Evolutionary conservation across 2,797 vertebrate genomes (phyloP), one percentile per base, ranked within the genome.

Genomic region (Anguilla anguilla): DNA sequence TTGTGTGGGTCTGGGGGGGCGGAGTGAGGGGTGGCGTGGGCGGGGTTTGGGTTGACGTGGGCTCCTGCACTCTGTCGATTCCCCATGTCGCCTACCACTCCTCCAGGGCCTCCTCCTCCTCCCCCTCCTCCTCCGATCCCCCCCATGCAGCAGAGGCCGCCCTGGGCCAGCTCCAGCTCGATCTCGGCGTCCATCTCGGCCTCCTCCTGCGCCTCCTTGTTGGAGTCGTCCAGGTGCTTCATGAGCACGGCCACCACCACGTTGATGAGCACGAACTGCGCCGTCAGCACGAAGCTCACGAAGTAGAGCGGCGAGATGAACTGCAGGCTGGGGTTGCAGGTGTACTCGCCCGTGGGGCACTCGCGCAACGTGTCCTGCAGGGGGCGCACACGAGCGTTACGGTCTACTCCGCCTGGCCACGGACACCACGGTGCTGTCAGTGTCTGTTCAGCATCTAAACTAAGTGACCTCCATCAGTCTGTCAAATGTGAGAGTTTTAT

Each of bases 201-300:
- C 74, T 99, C 98, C 95, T 99, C 98, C 95, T 97, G 97, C 25
- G 98, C 98, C 95, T 99, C 98, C 94, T 99, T 99, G 96, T 99
- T 99, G 95, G 98, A 99, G 95, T 99, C 98, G 0, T 99, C 98
- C 61, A 99, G 97, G 92, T 99, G 98, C 93, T 99, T 99, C 98
- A 99, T 99, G 91, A 99, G 97, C 93, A 99, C 98, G 0, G 98
- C 98, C 93, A 99, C 98, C 94, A 99, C 98, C 96, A 99, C 98
- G 19, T 99, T 99, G 96, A 99, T 99, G 94, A 99, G 98, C 93
- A 99, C 98, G 84, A 99, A 99, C 97, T 99, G 98, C 84, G 98
- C 98, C 64, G 98, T 99, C 96, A 99, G 98, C 96, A 99, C 98
- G 87, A 99, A 99, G 97, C 98, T 99, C 93, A 99, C 98, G 89